Percentiles rank a stretch among this genome's conserved stretches.
Evolutionary conservation across 2,888 invertebrate species (phyloP).

Genomic region (Zeuzera pyrina): DNA sequence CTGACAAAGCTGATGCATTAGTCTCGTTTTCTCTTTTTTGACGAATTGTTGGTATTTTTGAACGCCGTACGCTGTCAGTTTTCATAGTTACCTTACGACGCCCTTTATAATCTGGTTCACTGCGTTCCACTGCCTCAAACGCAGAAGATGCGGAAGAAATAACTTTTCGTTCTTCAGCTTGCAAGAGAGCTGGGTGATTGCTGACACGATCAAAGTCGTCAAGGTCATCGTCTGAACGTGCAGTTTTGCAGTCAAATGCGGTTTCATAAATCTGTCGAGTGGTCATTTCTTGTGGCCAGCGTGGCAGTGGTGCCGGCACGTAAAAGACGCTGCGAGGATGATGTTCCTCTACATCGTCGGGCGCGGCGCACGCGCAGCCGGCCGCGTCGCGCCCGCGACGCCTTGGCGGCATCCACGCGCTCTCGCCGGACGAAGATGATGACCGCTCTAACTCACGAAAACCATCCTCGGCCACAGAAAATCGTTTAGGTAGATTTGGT

Average conservation of each 20-base stretch:
- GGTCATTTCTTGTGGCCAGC: constrained; percentile 75
- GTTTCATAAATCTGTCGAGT: constrained; percentile 89
- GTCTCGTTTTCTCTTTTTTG: constrained; percentile 62
- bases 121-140: constrained; percentile 62
- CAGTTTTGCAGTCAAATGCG: constrained; percentile 90
- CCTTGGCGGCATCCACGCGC: constrained; percentile 82
- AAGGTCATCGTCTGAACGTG: constrained; percentile 85
- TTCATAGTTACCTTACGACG: constrained; percentile 72
- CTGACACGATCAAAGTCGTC: constrained; percentile 87
- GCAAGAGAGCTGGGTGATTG: constrained; percentile 83
- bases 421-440: constrained; percentile 71
- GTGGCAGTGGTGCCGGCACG: constrained; percentile 78
- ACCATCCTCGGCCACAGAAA: constrained; percentile 81
- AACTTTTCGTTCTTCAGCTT: constrained; percentile 63
- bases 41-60: constrained; percentile 75
- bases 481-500: constrained; percentile 76
- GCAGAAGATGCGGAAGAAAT: constrained; percentile 66
- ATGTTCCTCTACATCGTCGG: constrained; percentile 78
- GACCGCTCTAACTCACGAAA: constrained; percentile 72
- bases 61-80: constrained; percentile 69
- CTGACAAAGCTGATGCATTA: constrained; percentile 52
- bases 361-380: constrained; percentile 82
- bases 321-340: constrained; percentile 78
- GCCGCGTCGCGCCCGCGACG: constrained; percentile 76
- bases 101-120: constrained; percentile 67